phyloP scores from a whole-genome alignment of 2,113 vertebrate genomes.

The Hylia prasina region DNA sequence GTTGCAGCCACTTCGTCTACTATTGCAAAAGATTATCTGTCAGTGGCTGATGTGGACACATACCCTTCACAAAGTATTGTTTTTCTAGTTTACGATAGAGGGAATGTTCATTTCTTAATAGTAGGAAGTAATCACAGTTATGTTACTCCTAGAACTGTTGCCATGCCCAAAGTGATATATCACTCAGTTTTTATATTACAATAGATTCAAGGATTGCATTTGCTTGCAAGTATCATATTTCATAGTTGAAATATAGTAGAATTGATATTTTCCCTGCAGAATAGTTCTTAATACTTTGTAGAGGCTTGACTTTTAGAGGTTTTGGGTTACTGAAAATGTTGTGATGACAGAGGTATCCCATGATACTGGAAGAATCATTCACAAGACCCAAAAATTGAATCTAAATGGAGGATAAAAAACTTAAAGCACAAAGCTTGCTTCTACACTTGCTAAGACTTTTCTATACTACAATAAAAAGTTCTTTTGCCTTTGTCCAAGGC shows the following conservation, averaged over 20 bases:
- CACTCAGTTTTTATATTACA: not conserved
- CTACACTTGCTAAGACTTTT: not conserved
- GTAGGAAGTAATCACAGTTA: not conserved
- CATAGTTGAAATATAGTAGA: not conserved
- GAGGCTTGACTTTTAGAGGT: not conserved
- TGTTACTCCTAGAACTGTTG: not conserved
- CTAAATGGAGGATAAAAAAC: not conserved
- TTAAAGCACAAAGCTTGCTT: not conserved
- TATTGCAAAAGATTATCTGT: not conserved
- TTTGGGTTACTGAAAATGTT: not conserved
- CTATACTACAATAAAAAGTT: not conserved
- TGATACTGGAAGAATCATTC: not conserved
- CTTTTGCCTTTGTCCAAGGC: not conserved
- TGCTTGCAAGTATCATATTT: not conserved
- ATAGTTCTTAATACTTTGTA: not conserved
- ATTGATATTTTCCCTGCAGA: not conserved
- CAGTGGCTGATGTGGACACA: not conserved
- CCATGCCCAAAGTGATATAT: not conserved
- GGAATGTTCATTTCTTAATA: not conserved
- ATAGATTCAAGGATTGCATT: not conserved
- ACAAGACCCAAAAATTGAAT: not conserved
- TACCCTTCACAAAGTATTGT: not conserved
- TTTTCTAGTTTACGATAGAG: not conserved
- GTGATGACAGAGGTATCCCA: not conserved
- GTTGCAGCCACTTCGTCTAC: not conserved